Percentiles rank a stretch among this genome's conserved stretches.
Conservation (phyloP, 2,888 invertebrate species). For the Tridacna gigas region DNA sequence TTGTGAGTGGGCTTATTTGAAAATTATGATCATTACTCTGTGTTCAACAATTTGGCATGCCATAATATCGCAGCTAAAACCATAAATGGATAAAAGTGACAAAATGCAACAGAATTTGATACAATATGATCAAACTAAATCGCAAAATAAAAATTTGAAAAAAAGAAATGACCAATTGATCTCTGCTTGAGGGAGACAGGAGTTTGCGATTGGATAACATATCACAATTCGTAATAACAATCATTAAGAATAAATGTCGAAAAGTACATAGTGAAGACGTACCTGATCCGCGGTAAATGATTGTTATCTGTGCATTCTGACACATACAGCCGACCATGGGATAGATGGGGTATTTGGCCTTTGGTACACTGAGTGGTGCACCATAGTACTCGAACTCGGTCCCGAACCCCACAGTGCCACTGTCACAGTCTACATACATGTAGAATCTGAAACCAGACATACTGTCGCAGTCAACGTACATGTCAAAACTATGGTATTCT, state of each 20-base stretch:
- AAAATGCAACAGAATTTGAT: too few species aligned
- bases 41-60: too few species aligned
- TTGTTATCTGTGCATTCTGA: slow-evolving; percentile 46
- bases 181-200: not conserved
- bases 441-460: slow-evolving; percentile 42
- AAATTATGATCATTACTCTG: too few species aligned
- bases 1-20: too few species aligned
- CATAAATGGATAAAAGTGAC: not conserved
- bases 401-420: slow-evolving; percentile 60
- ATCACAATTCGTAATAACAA: not conserved
- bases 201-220: not conserved
- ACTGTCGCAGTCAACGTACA: not conserved
- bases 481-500: not conserved
- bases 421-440: slow-evolving; percentile 66
- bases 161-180: not conserved
- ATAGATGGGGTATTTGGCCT: slow-evolving; percentile 47
- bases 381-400: slow-evolving; percentile 60
- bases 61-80: not conserved
- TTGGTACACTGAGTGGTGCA: slow-evolving; percentile 52
- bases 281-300: slow-evolving; percentile 64
- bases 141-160: not conserved
- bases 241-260: not conserved
- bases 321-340: slow-evolving; percentile 58
- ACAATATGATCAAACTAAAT: too few species aligned
- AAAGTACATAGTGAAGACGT: not conserved